Percentiles rank a stretch among this genome's conserved stretches.
Conservation (phyloP, 2,888 invertebrate genomes). For the Mythimna impura region DNA sequence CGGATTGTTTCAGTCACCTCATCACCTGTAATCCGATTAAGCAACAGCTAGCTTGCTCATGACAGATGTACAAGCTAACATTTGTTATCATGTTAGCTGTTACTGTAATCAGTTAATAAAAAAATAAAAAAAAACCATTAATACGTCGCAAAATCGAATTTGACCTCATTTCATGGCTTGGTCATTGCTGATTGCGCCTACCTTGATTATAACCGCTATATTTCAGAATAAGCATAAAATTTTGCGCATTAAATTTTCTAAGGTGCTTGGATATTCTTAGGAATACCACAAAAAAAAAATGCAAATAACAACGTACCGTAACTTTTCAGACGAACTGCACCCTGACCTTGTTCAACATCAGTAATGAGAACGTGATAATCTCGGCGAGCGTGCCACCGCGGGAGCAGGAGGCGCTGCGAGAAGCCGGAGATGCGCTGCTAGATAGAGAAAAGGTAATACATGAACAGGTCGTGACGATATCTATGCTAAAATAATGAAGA, state of each 20-base stretch:
- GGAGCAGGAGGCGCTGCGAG: constrained; percentile 90
- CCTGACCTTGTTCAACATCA: constrained; percentile 95
- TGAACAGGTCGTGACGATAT: no score
- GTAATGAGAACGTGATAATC: constrained; percentile 96
- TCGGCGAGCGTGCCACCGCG: constrained; percentile 94
- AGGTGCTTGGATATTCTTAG: background rate
- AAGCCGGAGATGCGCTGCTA: constrained; percentile 92
- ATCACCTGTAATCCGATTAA: no score
- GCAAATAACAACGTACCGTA: background rate
- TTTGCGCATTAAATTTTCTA: background rate
- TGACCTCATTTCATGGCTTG: background rate
- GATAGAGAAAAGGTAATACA: constrained; percentile 93
- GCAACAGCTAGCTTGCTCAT: no score
- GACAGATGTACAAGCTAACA: no score
- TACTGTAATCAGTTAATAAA: background rate
- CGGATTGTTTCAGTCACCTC: no score
- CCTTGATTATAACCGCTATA: background rate
- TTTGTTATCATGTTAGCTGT: background rate
- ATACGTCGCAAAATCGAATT: background rate
- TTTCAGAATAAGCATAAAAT: background rate
- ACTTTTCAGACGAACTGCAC: constrained; percentile 95
- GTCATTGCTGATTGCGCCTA: background rate
- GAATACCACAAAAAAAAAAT: background rate
- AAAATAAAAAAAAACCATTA: background rate
- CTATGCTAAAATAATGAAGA: no score